These are phyloP conservation scores for Prunella himalayana DNA, from an alignment of 2,113 vertebrate genomes.

Conservation along the genomic window DNA sequence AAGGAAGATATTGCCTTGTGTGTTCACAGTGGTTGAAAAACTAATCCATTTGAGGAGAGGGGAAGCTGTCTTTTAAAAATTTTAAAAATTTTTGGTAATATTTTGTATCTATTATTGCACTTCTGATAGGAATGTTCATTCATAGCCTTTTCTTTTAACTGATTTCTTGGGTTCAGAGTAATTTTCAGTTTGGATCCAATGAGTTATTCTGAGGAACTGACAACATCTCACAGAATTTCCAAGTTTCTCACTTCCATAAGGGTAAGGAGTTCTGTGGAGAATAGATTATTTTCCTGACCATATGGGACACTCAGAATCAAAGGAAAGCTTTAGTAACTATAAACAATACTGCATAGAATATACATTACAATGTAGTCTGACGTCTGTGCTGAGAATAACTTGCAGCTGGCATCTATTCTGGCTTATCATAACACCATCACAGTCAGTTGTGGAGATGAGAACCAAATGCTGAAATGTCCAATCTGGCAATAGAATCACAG, in stretches of 20 bases:
- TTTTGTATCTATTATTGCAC: background rate
- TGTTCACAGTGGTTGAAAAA: background rate
- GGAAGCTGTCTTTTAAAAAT: background rate
- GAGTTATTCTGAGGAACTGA: background rate
- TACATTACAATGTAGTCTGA: slow-evolving; percentile 18
- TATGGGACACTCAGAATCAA: slow-evolving; percentile 41
- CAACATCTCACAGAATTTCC: background rate
- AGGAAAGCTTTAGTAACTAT: slow-evolving; percentile 30
- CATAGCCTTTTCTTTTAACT: background rate
- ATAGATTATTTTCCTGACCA: slow-evolving; percentile 12
- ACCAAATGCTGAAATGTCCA: slow-evolving; percentile 48
- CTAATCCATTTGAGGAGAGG: background rate
- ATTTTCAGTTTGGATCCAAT: background rate
- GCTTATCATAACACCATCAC: slow-evolving; percentile 61
- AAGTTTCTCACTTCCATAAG: background rate
- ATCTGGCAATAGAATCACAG: background rate
- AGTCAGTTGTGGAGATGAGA: background rate
- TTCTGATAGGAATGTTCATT: background rate
- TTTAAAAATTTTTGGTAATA: background rate
- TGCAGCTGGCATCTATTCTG: slow-evolving; percentile 64
- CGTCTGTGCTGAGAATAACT: slow-evolving; percentile 60
- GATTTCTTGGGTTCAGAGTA: background rate
- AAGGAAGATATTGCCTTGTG: background rate
- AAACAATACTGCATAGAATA: slow-evolving; percentile 38
- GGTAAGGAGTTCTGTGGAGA: background rate